Evolutionary conservation across 2,888 invertebrate genomes (phyloP), one percentile per base, ranked within the genome.

Genomic region (Chloroclystis v-ata): DNA sequence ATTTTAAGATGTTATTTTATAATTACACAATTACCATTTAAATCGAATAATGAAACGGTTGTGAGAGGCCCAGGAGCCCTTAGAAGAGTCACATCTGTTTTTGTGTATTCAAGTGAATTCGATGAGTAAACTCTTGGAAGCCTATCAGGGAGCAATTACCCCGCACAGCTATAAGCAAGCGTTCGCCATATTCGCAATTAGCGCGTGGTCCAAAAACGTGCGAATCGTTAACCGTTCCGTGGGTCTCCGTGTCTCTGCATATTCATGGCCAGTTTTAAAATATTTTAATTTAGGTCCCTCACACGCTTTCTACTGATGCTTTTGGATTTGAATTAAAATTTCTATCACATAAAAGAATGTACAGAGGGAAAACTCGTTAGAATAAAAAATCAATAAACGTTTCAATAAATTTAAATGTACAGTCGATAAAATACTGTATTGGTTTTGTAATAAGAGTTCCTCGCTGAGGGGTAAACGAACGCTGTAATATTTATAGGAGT

Each of bases 221-320:
- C 83, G 77, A 86, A 86, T 85, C 86, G 86, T 83, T 85, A 85
- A 75, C 79, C 79, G 65, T 75, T 76, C 73, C 78, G 72, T 72
- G 69, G 78, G 69, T 79, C 66, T 77, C 67, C 86, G 86, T 87
- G 86, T 80, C 82, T 78, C 78, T 84, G 86, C 86, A 87, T 87
- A 87, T 87, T 87, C 86, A 86, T 86, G 78, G 82, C 81, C 86
- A 86, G 77, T 75, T 86, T n/a, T 86, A 86, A 84, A 86, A 86
- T 86, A 86, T 86, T 86, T 86, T 86, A 86, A 86, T 82, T 79
- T 76, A 78, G 77, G 73, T 77, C 78, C 77, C 71, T 61, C 70
- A 67, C 63, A 67, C 72, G 71, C 69, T 82, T 80, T 80, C 78
- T 75, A 78, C 80, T 78, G 83, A 82, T 85, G 83, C 77, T 78